Base-by-base conservation (phyloP, 2,888 invertebrate species). In the Emmelina monodactyla region DNA sequence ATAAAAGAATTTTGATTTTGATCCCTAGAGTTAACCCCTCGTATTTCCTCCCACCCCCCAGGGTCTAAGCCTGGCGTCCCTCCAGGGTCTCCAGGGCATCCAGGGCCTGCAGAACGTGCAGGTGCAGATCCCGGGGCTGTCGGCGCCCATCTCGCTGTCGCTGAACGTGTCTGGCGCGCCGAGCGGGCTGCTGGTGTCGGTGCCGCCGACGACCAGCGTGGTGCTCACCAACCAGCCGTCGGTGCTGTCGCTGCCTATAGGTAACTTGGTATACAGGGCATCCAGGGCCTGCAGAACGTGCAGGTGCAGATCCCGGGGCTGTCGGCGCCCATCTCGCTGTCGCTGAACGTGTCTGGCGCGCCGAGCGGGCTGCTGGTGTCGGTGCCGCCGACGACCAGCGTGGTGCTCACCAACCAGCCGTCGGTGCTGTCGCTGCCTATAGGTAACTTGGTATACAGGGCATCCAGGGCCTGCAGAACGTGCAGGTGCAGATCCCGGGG, bases 231-330 rank as follows among this genome's bases (percentile, higher is more conserved):
- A 64, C 66, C 85, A 61, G 69, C 79, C 82, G 3, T 83, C 84
- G 3, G 82, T 85, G 57, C 72, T 86, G 31, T 85, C 85, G 37
- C 58, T 86, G 46, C 86, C 86, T 41, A 84, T 86, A 49, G 84
- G 86, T 86, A 43, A 65, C 64, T 56, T 13, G 89, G 90, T 51
- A 85, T 89, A 14, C 88, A 89, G 75, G 84, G 72, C 49, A 85
- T 90, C 36, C 86, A 89, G 41, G 89, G 89, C 16, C 69, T 91
- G 33, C 91, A 91, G 62, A 91, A 90, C 64, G 88, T 90, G 35
- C 89, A 90, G 75, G 87, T 91, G 32, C 92, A 92, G 58, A 86
- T 93, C 52, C 90, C 92, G 9, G 92, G 91, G 28, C 84, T 93
- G 37, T 85, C 91, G n/a, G 91, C 92, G 47, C 92, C 92, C 3